These are phyloP conservation scores for Epistrophella euchroma DNA, from an alignment of 2,888 invertebrate species.

Conservation along the genomic window DNA sequence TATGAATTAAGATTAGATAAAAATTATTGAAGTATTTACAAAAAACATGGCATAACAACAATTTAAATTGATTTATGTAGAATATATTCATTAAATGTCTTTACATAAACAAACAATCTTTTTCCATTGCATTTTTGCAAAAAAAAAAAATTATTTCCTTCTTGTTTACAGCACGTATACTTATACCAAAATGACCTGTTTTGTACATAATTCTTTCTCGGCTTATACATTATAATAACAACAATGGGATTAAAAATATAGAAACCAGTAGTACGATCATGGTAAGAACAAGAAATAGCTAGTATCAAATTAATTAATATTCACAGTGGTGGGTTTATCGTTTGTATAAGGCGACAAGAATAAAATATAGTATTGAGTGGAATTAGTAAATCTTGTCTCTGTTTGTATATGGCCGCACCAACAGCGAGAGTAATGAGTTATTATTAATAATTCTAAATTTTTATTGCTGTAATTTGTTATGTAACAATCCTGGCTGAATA, in stretches of 20 bases:
- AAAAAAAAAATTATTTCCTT: background rate
- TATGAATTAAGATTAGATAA: no score
- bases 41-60: no score
- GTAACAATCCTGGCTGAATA: constrained; percentile 19
- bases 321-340: constrained; percentile 61
- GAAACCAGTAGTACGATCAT: constrained; percentile 16
- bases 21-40: no score
- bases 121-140: background rate
- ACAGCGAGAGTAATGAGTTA: constrained; percentile 48
- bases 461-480: constrained; percentile 57
- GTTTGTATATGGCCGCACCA: constrained; percentile 17
- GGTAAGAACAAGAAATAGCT: constrained; percentile 41
- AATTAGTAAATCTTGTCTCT: constrained; percentile 40
- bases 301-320: constrained; percentile 66
- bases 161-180: constrained; percentile 13
- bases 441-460: constrained; percentile 61
- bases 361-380: constrained; percentile 59
- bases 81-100: no score
- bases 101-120: no score
- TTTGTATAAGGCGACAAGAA: constrained; percentile 58
- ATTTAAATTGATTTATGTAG: no score
- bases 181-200: background rate
- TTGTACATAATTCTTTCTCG: background rate
- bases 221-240: constrained; percentile 15
- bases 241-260: constrained; percentile 42